Evolutionary conservation across 2,888 invertebrate genomes (phyloP), one percentile per base, ranked within the genome.

Genomic region (Pollenia griseotomentosa): DNA sequence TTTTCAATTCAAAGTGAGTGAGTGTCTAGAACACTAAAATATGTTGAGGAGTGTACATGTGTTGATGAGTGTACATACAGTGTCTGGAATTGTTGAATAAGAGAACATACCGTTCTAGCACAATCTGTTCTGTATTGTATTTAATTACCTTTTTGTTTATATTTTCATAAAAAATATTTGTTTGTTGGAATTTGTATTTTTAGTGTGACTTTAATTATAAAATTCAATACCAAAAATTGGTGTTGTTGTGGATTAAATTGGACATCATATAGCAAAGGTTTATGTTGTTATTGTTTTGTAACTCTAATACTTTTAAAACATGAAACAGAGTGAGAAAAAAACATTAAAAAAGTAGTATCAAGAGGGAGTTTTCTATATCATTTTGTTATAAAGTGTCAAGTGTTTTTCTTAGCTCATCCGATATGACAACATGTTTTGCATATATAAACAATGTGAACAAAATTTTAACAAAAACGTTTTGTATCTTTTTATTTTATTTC

Each of bases 341-440:
- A 55, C n/a, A 59, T 63, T 3, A 42, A 42, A 57, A 23, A 40
- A 10, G 40, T 11, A 66, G n/a, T 40, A 46, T 51, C 44, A 42
- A n/a, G n/a, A 12, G 61, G 11, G 23, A 6, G 6, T 33, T 33
- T 33, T 16, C 53, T 16, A 19, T 5, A 70, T 2, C 2, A 70
- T 55, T 70, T 55, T 57, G 11, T 46, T 73, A 14, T 71, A 81
- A 55, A 73, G 55, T 57, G 57, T 73, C 78, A 73, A 83, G 78
- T 78, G 59, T 5, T 42, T 63, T 59, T 51, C n/a, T 40, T 57
- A 33, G 33, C 33, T 65, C n/a, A 70, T 71, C 40, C 11, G 48
- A 78, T 51, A 71, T 71, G 77, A 46, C 65, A 48, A 83, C 83
- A 78, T 53, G 83, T 78, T 83, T 78, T 73, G 78, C 83, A 83